phyloP scores from a whole-genome alignment of 2,797 vertebrate species.

The Anabas testudineus region DNA sequence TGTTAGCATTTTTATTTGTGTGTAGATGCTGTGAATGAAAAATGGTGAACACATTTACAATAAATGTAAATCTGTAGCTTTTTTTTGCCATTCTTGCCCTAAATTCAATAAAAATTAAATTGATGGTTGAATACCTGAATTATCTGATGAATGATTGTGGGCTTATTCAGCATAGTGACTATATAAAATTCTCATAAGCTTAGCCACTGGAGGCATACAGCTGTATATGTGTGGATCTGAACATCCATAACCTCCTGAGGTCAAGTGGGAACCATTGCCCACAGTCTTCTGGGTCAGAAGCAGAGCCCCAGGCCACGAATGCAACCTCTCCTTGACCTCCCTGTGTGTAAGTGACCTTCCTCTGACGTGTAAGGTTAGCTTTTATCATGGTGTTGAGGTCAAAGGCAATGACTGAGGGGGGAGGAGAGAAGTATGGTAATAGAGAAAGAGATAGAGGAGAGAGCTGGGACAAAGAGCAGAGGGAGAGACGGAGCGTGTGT shows the following conservation, averaged over 20 bases:
- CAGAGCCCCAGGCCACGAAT: slow-evolving; percentile 52
- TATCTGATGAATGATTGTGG: background rate
- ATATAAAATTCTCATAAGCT: background rate
- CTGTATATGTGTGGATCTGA: slow-evolving; percentile 49
- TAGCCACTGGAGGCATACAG: slow-evolving; percentile 36
- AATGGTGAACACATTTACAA: background rate
- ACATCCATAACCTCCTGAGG: slow-evolving; percentile 44
- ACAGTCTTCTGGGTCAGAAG: slow-evolving; percentile 62
- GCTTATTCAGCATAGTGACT: background rate
- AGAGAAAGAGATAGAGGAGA: slow-evolving; percentile 40
- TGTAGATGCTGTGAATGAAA: slow-evolving; percentile 26
- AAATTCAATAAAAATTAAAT: background rate
- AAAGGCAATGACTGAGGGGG: slow-evolving; percentile 67
- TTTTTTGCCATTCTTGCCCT: slow-evolving; percentile 4
- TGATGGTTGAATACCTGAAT: background rate
- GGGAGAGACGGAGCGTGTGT: slow-evolving; percentile 31
- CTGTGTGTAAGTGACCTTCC: slow-evolving; percentile 72
- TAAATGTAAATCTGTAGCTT: slow-evolving; percentile 24
- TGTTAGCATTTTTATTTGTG: slow-evolving; percentile 25
- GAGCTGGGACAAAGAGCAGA: slow-evolving; percentile 54
- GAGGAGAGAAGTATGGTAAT: background rate
- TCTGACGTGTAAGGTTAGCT: slow-evolving; percentile 70
- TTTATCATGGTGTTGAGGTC: slow-evolving; percentile 71
- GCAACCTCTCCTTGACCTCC: slow-evolving; percentile 77
- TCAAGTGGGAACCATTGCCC: slow-evolving; percentile 58